Evolutionary conservation across 2,888 invertebrate genomes (phyloP).

Genomic region (Leucophenga maculata): DNA sequence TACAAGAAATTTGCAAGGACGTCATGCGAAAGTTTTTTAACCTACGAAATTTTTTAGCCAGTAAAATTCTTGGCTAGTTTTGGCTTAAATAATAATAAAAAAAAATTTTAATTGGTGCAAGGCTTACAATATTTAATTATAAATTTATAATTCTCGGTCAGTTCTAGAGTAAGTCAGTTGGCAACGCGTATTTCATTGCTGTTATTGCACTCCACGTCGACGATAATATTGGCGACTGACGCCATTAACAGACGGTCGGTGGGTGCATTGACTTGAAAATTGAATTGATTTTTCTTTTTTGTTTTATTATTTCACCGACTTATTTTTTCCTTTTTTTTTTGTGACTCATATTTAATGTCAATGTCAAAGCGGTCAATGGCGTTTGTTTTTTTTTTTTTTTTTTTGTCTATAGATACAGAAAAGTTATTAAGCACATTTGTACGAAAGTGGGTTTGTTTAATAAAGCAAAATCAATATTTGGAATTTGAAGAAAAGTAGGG

Average conservation of each 20-base stretch:
- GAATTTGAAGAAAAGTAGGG: too few relatives aligned
- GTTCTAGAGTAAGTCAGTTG: too few relatives aligned
- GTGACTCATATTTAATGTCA: conserved; percentile 6
- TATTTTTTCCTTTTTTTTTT: not conserved
- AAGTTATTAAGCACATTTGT: not conserved
- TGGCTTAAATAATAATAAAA: too few relatives aligned
- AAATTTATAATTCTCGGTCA: too few relatives aligned
- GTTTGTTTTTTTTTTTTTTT: conserved; percentile 11
- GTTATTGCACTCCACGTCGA: not conserved
- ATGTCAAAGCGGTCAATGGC: conserved; percentile 25
- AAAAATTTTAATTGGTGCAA: too few relatives aligned
- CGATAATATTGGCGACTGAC: not conserved
- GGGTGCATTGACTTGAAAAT: not conserved
- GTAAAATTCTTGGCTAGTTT: not conserved
- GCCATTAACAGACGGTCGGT: not conserved
- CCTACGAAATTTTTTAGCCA: conserved; percentile 31
- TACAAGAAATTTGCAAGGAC: conserved; percentile 43
- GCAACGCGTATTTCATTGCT: not conserved
- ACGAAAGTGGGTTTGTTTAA: too few relatives aligned
- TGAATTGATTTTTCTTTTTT: conserved; percentile 6
- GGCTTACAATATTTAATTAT: too few relatives aligned
- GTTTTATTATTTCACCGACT: not conserved
- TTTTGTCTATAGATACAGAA: conserved; percentile 3
- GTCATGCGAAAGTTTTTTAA: conserved; percentile 43
- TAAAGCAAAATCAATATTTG: too few relatives aligned